Evolutionary conservation across 2,797 vertebrate species (phyloP).

Genomic region (Gymnothorax javanicus): DNA sequence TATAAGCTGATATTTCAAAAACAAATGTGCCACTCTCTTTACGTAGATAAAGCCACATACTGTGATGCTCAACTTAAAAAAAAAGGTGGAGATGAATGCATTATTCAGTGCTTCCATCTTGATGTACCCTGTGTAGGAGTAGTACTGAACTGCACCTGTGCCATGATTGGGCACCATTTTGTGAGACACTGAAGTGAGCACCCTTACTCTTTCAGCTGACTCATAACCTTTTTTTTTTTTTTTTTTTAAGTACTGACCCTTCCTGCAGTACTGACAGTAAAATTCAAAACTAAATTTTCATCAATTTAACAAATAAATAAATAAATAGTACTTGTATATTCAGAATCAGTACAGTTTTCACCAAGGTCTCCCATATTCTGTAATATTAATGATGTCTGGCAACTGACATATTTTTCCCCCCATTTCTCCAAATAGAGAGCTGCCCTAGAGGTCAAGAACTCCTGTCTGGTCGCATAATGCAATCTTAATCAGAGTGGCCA

Average conservation of each 20-base stretch:
- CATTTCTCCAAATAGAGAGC: not conserved
- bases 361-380: not conserved
- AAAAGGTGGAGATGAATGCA: not conserved
- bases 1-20: not conserved
- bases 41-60: not conserved
- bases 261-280: not conserved
- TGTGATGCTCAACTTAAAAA: not conserved
- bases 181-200: not conserved
- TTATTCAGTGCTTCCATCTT: constrained; percentile 52
- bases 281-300: not conserved
- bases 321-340: not conserved
- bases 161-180: not conserved
- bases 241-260: not conserved
- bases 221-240: not conserved
- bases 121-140: constrained; percentile 28
- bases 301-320: not conserved
- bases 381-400: not conserved
- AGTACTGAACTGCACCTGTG: constrained; percentile 5
- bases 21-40: not conserved
- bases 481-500: constrained; percentile 5
- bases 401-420: not conserved
- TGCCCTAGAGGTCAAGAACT: not conserved
- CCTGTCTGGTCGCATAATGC: not conserved
- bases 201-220: not conserved
- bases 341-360: not conserved